A percentile compares a stretch with the other conserved stretches of the same genome.
phyloP scores from a whole-genome alignment of 2,797 vertebrate genomes.

The Ibycter americanus region DNA sequence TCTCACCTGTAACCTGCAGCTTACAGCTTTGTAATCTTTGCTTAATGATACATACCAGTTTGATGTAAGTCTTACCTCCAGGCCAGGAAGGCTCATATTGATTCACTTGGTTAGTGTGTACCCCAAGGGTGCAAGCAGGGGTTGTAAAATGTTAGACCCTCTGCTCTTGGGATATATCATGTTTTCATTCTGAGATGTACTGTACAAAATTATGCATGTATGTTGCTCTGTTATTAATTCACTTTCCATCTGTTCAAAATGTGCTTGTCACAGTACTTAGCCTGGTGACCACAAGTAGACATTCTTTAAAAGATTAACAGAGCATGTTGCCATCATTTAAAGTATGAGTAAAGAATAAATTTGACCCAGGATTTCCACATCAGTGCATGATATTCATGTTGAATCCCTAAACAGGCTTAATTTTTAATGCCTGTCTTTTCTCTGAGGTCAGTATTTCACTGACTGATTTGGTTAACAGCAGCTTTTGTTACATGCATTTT shows the following conservation, averaged over 20 bases:
- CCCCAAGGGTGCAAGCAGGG: background rate
- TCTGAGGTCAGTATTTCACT: background rate
- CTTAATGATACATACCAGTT: background rate
- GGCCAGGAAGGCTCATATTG: slow-evolving; percentile 14
- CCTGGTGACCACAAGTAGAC: background rate
- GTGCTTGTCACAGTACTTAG: background rate
- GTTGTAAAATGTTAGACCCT: slow-evolving; percentile 44
- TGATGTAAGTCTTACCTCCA: slow-evolving; percentile 18
- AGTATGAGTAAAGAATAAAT: background rate
- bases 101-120: slow-evolving; percentile 46
- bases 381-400: background rate
- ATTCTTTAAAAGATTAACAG: background rate
- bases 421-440: background rate
- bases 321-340: background rate
- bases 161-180: slow-evolving; percentile 36
- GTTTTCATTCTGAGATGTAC: slow-evolving; percentile 1
- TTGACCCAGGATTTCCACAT: background rate
- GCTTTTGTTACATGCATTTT: background rate
- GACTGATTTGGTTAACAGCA: background rate
- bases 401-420: background rate
- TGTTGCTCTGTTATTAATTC: slow-evolving; percentile 11
- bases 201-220: background rate
- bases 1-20: background rate
- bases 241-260: slow-evolving; percentile 34
- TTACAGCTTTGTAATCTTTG: background rate